Evolutionary conservation across 2,888 invertebrate species (phyloP).

Genomic region (Ochropleura leucogaster): DNA sequence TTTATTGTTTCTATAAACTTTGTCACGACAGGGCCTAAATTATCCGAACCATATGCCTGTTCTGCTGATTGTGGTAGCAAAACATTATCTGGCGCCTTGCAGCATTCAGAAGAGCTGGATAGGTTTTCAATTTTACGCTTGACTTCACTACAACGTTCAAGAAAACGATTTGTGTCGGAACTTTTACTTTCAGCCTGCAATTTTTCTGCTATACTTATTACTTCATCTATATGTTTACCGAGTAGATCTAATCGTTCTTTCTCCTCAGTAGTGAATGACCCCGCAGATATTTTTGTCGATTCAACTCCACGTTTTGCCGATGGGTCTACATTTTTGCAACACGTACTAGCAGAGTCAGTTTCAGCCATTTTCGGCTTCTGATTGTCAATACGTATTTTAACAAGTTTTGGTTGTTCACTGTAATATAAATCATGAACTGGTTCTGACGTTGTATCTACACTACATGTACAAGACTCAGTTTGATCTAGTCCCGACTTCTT

Average conservation of each 20-base stretch:
- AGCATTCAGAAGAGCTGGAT: background rate
- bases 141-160: constrained; percentile 1
- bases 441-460: no score
- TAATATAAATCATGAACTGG: no score
- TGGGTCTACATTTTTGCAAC: background rate
- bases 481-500: background rate
- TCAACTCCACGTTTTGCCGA: background rate
- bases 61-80: background rate
- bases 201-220: background rate
- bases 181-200: background rate
- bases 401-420: no score
- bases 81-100: background rate
- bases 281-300: background rate
- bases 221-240: background rate
- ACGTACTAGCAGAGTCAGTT: no score
- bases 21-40: background rate
- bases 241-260: constrained; percentile 15
- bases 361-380: no score
- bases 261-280: no score
- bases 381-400: no score
- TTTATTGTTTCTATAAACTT: constrained; percentile 8
- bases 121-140: constrained; percentile 17
- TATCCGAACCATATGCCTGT: background rate
- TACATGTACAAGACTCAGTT: background rate
- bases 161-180: constrained; percentile 12